Evolutionary conservation across 1,140 invertebrate species (phyloP).

Genomic region (Augochlora pura): DNA sequence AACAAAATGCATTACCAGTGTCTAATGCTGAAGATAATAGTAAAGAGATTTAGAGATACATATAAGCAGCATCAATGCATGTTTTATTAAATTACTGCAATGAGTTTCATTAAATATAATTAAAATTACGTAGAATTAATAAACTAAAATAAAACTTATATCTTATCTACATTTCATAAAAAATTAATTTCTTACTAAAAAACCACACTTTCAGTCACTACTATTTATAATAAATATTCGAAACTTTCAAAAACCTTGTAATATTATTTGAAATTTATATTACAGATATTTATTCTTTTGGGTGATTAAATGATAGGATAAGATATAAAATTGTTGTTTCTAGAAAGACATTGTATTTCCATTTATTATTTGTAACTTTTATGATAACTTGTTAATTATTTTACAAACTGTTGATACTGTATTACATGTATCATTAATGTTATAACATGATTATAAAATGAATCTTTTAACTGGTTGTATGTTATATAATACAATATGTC

Average conservation of each 20-base stretch:
- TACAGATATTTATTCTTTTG: neutral
- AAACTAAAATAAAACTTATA: neutral
- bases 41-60: slow-evolving; percentile 20
- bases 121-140: neutral
- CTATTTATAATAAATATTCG: neutral
- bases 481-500: slow-evolving; percentile 45
- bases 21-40: slow-evolving; percentile 31
- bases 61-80: neutral
- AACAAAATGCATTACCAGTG: slow-evolving; percentile 10
- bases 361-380: slow-evolving; percentile 61
- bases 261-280: neutral
- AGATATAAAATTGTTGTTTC: slow-evolving; percentile 27
- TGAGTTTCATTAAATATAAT: slow-evolving; percentile 21
- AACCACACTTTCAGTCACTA: slow-evolving; percentile 12
- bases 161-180: neutral
- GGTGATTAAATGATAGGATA: slow-evolving; percentile 7
- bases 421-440: slow-evolving; percentile 56
- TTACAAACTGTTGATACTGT: slow-evolving; percentile 61
- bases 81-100: slow-evolving; percentile 28
- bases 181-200: neutral
- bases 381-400: slow-evolving; percentile 62
- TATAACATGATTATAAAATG: slow-evolving; percentile 65
- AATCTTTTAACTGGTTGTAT: slow-evolving; percentile 47
- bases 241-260: too few relatives aligned
- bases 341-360: slow-evolving; percentile 67